Evolutionary conservation across 2,113 vertebrate species (phyloP).

Genomic region (Salvelinus fontinalis): DNA sequence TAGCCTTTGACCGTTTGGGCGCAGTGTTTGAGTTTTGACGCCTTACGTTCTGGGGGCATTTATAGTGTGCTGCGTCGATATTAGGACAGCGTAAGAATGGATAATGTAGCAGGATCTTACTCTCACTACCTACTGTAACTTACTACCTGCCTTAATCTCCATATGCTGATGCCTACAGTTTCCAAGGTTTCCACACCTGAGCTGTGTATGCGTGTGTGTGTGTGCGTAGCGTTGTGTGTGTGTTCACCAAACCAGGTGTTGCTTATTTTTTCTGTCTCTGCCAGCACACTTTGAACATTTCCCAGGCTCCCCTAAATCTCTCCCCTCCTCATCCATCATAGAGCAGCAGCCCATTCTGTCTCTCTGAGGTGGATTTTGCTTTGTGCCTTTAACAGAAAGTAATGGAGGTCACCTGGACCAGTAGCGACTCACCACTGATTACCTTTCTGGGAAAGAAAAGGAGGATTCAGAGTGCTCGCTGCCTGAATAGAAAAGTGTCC

Average conservation of each 20-base stretch:
- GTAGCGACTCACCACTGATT: constrained; percentile 20
- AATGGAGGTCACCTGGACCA: constrained; percentile 55
- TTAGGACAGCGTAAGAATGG: neutral
- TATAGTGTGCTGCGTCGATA: too few species aligned
- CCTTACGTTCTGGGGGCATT: too few species aligned
- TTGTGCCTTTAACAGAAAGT: constrained; percentile 39
- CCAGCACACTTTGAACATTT: too few species aligned
- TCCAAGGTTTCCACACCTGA: constrained; percentile 41
- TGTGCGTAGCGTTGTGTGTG: too few species aligned
- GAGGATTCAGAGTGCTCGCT: too few species aligned
- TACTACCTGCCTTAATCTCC: neutral
- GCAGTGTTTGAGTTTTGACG: too few species aligned
- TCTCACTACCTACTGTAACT: neutral
- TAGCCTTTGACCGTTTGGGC: neutral
- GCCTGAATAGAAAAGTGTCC: constrained; percentile 1
- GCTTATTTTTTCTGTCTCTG: too few species aligned
- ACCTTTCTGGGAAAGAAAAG: too few species aligned
- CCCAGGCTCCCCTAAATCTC: too few species aligned
- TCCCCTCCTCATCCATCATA: constrained; percentile 34
- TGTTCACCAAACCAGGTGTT: too few species aligned
- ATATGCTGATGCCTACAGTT: constrained; percentile 49
- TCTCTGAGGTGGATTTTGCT: constrained; percentile 46
- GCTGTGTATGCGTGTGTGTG: neutral
- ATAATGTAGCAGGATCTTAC: neutral
- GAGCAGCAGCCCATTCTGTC: constrained; percentile 41